Conservation (phyloP, 2,113 vertebrate genomes). For the Empidonax alnorum region DNA sequence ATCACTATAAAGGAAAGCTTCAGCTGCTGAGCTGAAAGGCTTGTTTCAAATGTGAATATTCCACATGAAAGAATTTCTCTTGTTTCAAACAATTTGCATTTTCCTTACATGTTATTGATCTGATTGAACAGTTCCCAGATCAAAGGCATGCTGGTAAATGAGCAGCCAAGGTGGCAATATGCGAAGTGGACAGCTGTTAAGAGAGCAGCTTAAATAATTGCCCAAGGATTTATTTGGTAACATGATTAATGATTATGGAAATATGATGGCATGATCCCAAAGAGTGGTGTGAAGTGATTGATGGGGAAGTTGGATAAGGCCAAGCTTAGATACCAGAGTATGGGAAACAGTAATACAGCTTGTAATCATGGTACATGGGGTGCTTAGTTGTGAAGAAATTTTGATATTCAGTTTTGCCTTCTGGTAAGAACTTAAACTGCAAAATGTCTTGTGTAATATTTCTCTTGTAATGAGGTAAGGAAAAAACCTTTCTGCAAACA, state of each 20-base stretch:
- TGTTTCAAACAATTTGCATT: conserved; percentile 38
- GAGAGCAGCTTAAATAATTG: conserved; percentile 62
- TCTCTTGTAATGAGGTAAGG: not conserved
- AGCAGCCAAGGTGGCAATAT: conserved; percentile 49
- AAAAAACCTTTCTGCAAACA: not conserved
- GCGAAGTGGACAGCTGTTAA: conserved; percentile 52
- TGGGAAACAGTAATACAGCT: not conserved
- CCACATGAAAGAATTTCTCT: conserved; percentile 58
- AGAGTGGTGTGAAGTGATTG: conserved; percentile 40
- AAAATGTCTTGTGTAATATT: not conserved
- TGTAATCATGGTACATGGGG: not conserved
- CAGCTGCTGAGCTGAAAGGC: conserved; percentile 38
- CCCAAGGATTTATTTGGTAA: conserved; percentile 54
- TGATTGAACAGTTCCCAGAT: conserved; percentile 55
- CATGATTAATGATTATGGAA: conserved; percentile 72
- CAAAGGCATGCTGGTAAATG: conserved; percentile 43
- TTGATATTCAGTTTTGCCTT: not conserved
- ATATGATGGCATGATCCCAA: conserved; percentile 62
- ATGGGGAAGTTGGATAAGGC: conserved; percentile 42
- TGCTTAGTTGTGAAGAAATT: not conserved
- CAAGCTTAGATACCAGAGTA: not conserved
- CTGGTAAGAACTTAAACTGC: not conserved
- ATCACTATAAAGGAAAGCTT: conserved; percentile 2
- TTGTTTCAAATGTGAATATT: conserved; percentile 44
- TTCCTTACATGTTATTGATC: conserved; percentile 50